Evolutionary conservation across 2,888 invertebrate species (phyloP).

Genomic region (Troides aeacus): DNA sequence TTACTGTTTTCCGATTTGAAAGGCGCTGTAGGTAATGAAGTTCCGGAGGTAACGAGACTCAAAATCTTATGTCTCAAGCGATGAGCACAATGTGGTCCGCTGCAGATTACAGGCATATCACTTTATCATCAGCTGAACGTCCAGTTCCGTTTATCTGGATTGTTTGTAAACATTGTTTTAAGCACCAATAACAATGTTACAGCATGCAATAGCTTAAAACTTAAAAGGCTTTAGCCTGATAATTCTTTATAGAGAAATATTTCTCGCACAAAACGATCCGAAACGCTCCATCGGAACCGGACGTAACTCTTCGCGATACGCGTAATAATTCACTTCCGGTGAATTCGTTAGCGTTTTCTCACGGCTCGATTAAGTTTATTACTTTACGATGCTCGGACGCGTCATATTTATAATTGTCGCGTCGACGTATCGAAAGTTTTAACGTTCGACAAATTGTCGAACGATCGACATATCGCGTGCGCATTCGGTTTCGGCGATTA

Average conservation of each 20-base stretch:
- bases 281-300: slow-evolving; percentile 11
- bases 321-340: slow-evolving; percentile 25
- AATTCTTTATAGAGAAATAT: slow-evolving; percentile 10
- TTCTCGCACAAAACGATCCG: background rate
- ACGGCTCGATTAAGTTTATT: slow-evolving; percentile 25
- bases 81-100: too few relatives aligned
- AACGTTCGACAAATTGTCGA: slow-evolving; percentile 24
- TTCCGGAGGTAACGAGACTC: too few relatives aligned
- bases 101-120: too few relatives aligned
- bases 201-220: background rate
- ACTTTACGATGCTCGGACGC: slow-evolving; percentile 9
- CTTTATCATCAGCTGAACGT: too few relatives aligned
- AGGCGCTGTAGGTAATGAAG: too few relatives aligned
- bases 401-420: slow-evolving; percentile 23
- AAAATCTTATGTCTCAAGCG: too few relatives aligned
- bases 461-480: slow-evolving; percentile 26
- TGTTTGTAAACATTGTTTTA: too few relatives aligned
- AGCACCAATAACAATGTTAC: too few relatives aligned
- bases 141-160: too few relatives aligned
- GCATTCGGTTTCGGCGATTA: slow-evolving; percentile 5
- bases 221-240: background rate
- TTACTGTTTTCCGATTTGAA: too few relatives aligned
- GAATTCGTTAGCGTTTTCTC: slow-evolving; percentile 24
- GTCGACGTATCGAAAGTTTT: slow-evolving; percentile 23
- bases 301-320: slow-evolving; percentile 15